Base-by-base conservation (phyloP, 2,797 vertebrate species). In the Gymnoscopelus microlampas region DNA sequence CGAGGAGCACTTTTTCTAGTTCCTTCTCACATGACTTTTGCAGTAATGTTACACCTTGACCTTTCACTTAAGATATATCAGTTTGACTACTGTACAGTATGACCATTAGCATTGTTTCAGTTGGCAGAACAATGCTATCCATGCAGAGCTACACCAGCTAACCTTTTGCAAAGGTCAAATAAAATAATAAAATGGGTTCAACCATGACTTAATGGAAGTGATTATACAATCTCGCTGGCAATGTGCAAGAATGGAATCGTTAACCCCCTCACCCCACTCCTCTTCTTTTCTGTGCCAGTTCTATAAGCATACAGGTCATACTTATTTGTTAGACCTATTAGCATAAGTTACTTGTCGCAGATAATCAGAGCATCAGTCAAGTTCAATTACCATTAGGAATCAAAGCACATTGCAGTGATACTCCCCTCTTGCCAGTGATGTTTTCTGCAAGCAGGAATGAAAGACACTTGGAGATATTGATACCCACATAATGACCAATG, bases 111-210 rank as follows among this genome's bases (percentile, higher is more conserved):
- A 39, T 67, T 74, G 79, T 87, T 83, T 74, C 71, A 59, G 71
- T 81, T 55, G 80, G 70, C 39, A 54, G 81, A 88, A 78, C 86
- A 81, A 59, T 50, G 80, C 88, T 82, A 86, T 84, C 83, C 13
- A 35, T 35, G 3, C 14, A 60, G 61, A 60, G 78, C 85, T 74
- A 73, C 62, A 65, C 73, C 75, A 82, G 65, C 79, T 78, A 81
- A 91, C 89, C 90, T 91, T 91, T 89, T 56, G 77, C 77, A 90
- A 92, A 92, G 91, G 90, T 92, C 87, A 85, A 66, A 65, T 77
- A 57, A 79, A 86, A 79, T 87, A 84, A 92, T 89, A 84, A 89
- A 91, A 88, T 75, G 73, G 85, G 73, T 85, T 86, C 84, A 80
- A 64, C 70, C 78, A 65, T 69, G 85, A 78, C 82, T 82, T 88